Percentiles rank a stretch among this genome's conserved stretches.
phyloP scores from a whole-genome alignment of 2,797 vertebrate genomes.

The Trachops cirrhosus region DNA sequence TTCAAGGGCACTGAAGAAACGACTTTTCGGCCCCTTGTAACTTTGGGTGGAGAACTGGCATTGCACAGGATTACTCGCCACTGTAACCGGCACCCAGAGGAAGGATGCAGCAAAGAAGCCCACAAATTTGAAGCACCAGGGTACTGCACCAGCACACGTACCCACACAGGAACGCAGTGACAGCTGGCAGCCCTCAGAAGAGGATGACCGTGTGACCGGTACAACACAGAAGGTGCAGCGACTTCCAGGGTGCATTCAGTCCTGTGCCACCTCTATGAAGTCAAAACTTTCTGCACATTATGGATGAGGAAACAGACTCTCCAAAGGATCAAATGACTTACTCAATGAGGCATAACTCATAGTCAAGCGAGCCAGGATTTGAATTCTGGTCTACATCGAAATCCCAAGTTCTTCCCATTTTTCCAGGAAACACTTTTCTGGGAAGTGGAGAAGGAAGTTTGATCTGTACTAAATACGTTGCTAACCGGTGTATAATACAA shows the following conservation, averaged over 20 bases:
- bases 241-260: not conserved
- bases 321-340: not conserved
- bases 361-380: not conserved
- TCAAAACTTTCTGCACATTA: not conserved
- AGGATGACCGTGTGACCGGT: not conserved
- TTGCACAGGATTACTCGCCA: slow-evolving; percentile 40
- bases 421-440: not conserved
- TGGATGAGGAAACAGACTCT: not conserved
- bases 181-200: not conserved
- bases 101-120: not conserved
- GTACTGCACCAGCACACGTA: not conserved
- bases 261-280: not conserved
- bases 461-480: not conserved
- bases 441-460: not conserved
- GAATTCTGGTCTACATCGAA: not conserved
- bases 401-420: not conserved
- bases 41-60: not conserved
- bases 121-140: not conserved
- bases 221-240: not conserved
- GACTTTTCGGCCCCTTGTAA: slow-evolving; percentile 41
- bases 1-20: slow-evolving; percentile 23
- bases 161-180: not conserved
- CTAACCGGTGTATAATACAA: no score
- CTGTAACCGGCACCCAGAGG: not conserved
- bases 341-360: not conserved